phyloP scores from a whole-genome alignment of 2,888 invertebrate genomes.

The Dione juno region DNA sequence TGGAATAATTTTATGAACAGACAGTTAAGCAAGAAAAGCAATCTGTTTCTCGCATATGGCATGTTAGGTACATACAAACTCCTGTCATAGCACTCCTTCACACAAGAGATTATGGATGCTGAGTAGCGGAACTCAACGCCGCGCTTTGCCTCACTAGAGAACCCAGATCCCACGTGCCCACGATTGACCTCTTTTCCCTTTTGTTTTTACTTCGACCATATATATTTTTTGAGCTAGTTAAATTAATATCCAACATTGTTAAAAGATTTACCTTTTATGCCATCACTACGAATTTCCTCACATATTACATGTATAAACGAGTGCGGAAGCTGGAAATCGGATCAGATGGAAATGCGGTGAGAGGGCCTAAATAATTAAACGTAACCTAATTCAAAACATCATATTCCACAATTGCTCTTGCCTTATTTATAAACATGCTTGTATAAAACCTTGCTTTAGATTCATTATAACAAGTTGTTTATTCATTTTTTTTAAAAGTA shows the following conservation, averaged over 20 bases:
- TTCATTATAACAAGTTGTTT: too few relatives aligned
- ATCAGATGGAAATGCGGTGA: conserved; percentile 27
- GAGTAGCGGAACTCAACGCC: too few relatives aligned
- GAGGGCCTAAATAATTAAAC: conserved; percentile 24
- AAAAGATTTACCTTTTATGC: background rate
- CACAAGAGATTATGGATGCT: too few relatives aligned
- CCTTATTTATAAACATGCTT: conserved; percentile 1
- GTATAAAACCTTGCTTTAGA: background rate
- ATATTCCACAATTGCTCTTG: conserved; percentile 14
- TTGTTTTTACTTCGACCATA: background rate
- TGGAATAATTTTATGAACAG: too few relatives aligned
- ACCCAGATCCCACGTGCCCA: too few relatives aligned
- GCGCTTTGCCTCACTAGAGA: too few relatives aligned
- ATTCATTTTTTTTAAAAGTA: too few relatives aligned
- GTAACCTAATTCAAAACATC: conserved; percentile 24
- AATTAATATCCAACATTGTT: background rate
- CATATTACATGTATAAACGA: conserved; percentile 25
- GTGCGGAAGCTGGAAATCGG: conserved; percentile 26
- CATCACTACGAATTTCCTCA: background rate
- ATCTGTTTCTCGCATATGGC: too few relatives aligned
- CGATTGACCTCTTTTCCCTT: too few relatives aligned
- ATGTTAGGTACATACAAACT: too few relatives aligned
- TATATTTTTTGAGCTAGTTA: background rate
- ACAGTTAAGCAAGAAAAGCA: too few relatives aligned
- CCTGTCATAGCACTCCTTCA: too few relatives aligned